Base-by-base conservation (phyloP, 1,140 invertebrate species). In the Micrasema minimum region DNA sequence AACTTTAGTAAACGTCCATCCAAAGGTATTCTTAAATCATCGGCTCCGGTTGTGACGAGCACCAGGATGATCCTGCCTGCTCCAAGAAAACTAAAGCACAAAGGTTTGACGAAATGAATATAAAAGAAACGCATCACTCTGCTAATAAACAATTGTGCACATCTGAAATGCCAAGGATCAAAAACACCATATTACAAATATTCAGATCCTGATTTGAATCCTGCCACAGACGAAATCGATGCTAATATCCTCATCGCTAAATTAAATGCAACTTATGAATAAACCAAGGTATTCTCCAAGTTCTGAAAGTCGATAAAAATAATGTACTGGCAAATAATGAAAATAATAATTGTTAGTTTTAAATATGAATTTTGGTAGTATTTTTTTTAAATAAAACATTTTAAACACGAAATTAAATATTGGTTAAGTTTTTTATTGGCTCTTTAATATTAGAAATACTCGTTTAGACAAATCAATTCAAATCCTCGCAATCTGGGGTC, bases 21-120 rank as follows among this genome's bases (percentile, higher is more conserved):
- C 35, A 97, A 97, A 86, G 93, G 96, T 74, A 97, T 97, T 79
- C 84, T 97, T 65, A 97, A 97, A 85, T 91, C 92, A 68, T 95
- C n/a, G n/a, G n/a, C n/a, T n/a, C 94, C 0, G 91, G 93, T 69
- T 96, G 95, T 83, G 93, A 94, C 80, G 93, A 95, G 80, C 90
- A 87, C 75, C 88, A 88, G 71, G 89, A 93, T 72, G 83, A 86
- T 77, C 85, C 82, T 45, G 82, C 79, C 20, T 80, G 80, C 5
- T 80, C 79, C 78, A 90, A 88, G 82, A 88, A 89, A 78, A 84
- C 83, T 71, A 94, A 92, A 84, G 91, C 90, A 81, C 96, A 94
- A 81, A 94, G 96, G 87, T 99, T 96, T 88, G 98, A 99, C 86
- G 97, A 99, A 87, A 96, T 99, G 91, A 99, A 99, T 85, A 99